Evolutionary conservation across 2,797 vertebrate genomes (phyloP).

Genomic region (Neopelma chrysocephalum): DNA sequence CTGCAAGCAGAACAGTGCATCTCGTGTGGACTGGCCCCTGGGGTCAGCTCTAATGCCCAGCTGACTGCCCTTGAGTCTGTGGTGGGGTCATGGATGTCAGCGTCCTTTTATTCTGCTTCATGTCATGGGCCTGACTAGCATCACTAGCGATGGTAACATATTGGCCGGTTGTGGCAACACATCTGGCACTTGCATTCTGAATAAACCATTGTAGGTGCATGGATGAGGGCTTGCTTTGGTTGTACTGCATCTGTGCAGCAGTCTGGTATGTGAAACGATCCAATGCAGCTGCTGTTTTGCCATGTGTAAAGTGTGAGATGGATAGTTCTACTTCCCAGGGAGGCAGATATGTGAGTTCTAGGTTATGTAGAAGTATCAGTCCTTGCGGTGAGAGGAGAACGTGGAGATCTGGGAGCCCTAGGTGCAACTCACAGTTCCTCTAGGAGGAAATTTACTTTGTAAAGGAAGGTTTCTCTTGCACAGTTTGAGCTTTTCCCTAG

Average conservation of each 20-base stretch:
- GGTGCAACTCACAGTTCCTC: not conserved
- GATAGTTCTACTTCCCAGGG: not conserved
- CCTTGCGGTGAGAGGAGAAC: fast-evolving
- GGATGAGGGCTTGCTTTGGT: not conserved
- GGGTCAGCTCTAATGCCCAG: not conserved
- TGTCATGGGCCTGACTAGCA: not conserved
- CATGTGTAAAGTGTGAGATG: fast-evolving
- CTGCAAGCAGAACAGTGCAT: not conserved
- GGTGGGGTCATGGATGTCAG: not conserved
- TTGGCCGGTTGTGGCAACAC: not conserved
- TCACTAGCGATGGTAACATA: too few species aligned
- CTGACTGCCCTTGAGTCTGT: not conserved
- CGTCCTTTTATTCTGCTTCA: not conserved
- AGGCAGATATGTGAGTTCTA: not conserved
- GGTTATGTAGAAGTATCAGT: not conserved
- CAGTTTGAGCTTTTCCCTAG: conserved; percentile 33
- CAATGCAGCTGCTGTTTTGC: not conserved
- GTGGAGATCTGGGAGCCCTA: not conserved
- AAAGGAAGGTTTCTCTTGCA: conserved; percentile 23
- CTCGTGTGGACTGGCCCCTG: not conserved
- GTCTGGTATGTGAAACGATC: not conserved
- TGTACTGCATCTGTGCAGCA: not conserved
- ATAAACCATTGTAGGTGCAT: not conserved
- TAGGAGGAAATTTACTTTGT: not conserved
- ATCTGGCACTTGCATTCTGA: not conserved